These are phyloP conservation scores for Cydia amplana DNA, from an alignment of 1,140 invertebrate genomes.

Conservation along the genomic window DNA sequence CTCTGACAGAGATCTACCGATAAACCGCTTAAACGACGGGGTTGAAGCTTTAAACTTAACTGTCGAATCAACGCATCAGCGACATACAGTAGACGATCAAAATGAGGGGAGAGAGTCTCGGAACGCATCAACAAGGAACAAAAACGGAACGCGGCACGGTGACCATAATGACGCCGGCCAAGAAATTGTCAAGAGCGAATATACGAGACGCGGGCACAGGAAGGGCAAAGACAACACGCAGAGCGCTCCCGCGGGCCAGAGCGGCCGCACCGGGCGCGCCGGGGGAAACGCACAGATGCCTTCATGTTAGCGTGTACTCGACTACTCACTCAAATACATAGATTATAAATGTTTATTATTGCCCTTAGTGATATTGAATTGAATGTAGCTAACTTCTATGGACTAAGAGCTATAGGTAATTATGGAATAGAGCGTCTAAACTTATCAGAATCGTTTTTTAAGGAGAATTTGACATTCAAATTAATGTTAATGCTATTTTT, in stretches of 20 bases:
- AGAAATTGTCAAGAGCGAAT: background rate
- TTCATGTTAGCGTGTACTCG: background rate
- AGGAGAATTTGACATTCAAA: background rate
- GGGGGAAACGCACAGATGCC: background rate
- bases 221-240: constrained; percentile 1
- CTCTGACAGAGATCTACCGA: background rate
- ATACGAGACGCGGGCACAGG: background rate
- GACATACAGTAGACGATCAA: background rate
- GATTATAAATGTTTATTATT: background rate
- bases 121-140: background rate
- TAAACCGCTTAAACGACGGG: background rate
- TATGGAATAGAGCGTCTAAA: background rate
- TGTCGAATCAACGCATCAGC: background rate
- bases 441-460: background rate
- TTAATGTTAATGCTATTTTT: constrained; percentile 1
- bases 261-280: background rate
- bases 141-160: background rate
- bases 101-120: background rate
- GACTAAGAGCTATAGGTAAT: background rate
- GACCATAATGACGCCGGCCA: background rate
- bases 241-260: background rate
- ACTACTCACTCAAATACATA: background rate
- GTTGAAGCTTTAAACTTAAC: background rate
- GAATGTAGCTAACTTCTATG: constrained; percentile 5
- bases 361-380: background rate